Conservation (phyloP, 1,140 invertebrate species). For the Saccostrea cuccullata region DNA sequence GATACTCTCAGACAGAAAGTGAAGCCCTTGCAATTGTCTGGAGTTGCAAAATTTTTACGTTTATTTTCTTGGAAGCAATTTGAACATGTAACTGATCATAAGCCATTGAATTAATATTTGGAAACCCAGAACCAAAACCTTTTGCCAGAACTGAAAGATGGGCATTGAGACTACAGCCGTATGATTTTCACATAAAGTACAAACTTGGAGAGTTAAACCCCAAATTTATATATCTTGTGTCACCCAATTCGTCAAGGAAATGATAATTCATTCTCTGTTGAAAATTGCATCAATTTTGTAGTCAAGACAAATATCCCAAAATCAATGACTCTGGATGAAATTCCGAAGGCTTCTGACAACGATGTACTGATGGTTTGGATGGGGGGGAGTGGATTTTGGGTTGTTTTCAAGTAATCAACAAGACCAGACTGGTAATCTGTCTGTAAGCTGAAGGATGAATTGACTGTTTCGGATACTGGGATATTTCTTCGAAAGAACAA, state of each 20-base stretch:
- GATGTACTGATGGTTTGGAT: neutral
- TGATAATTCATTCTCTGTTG: neutral
- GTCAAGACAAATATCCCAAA: too few relatives aligned
- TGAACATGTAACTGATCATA: slow-evolving; percentile 73
- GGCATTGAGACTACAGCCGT: too few relatives aligned
- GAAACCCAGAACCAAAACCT: slow-evolving; percentile 39
- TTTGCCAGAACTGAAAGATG: slow-evolving; percentile 57
- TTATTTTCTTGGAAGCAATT: slow-evolving; percentile 75
- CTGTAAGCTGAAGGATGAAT: too few relatives aligned
- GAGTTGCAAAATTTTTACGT: slow-evolving; percentile 75
- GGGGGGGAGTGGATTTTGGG: neutral
- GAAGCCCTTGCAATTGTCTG: slow-evolving; percentile 77
- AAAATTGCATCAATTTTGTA: slow-evolving; percentile 47
- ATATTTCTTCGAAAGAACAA: slow-evolving; percentile 36
- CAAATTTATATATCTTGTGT: slow-evolving; percentile 48
- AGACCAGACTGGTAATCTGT: neutral
- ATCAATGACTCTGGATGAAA: too few relatives aligned
- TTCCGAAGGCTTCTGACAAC: slow-evolving; percentile 35
- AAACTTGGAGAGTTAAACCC: slow-evolving; percentile 45
- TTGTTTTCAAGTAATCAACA: neutral
- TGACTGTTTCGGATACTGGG: too few relatives aligned
- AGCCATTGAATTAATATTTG: slow-evolving; percentile 61
- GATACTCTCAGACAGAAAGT: slow-evolving; percentile 77
- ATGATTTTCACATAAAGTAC: too few relatives aligned
- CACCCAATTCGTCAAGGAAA: slow-evolving; percentile 11